Percentiles rank a stretch among this genome's conserved stretches.
phyloP scores from a whole-genome alignment of 2,797 vertebrate species.

The Malacoctenus gilli region DNA sequence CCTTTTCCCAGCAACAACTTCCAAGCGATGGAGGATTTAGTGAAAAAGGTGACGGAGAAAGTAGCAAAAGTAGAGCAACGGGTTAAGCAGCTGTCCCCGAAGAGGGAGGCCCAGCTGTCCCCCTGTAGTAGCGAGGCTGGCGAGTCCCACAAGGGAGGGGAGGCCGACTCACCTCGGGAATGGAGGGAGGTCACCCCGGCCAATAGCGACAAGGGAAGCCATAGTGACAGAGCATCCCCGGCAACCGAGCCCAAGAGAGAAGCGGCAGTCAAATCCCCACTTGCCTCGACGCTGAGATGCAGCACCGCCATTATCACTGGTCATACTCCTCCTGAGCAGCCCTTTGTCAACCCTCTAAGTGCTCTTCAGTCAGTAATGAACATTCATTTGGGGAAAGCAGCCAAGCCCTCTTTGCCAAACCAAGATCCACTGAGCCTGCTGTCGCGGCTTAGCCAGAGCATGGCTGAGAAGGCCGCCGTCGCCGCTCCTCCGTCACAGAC shows the following conservation, averaged over 20 bases:
- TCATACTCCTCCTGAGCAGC: constrained; percentile 92
- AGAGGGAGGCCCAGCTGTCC: constrained; percentile 83
- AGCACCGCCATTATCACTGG: constrained; percentile 93
- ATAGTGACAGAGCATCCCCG: constrained; percentile 79
- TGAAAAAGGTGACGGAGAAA: constrained; percentile 94
- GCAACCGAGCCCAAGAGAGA: constrained; percentile 80
- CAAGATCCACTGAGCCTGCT: constrained; percentile 98
- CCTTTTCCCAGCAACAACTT: constrained; percentile 93
- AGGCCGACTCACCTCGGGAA: constrained; percentile 81
- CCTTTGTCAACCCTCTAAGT: constrained; percentile 97
- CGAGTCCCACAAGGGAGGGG: constrained; percentile 81
- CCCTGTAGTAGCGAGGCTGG: constrained; percentile 87
- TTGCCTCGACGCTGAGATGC: constrained; percentile 82
- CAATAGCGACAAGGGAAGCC: constrained; percentile 83
- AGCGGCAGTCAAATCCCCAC: constrained; percentile 75
- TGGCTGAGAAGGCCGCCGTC: constrained; percentile 95
- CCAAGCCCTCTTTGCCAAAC: constrained; percentile 92
- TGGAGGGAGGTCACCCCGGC: constrained; percentile 86
- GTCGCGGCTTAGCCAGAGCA: constrained; percentile 97
- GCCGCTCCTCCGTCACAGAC: constrained; percentile 88
- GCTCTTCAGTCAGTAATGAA: constrained; percentile 99
- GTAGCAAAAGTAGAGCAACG: constrained; percentile 92
- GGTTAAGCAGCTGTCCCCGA: constrained; percentile 86
- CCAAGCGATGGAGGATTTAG: constrained; percentile 94
- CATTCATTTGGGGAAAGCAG: constrained; percentile 98